Conservation (phyloP, 1,140 invertebrate species). For the Pissodes strobi region DNA sequence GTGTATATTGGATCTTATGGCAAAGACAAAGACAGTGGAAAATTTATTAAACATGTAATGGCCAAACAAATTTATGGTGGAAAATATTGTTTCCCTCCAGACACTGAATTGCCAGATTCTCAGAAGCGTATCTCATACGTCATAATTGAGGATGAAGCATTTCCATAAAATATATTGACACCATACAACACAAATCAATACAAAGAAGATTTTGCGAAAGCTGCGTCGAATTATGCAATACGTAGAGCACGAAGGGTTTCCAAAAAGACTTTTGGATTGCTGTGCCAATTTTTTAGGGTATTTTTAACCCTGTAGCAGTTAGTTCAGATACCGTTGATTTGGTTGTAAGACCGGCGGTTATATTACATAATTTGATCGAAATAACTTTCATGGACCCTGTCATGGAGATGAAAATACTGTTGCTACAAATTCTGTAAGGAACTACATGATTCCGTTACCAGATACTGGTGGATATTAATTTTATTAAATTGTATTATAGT, state of each 20-base stretch:
- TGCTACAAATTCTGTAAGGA: slow-evolving; percentile 6
- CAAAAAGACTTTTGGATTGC: not conserved
- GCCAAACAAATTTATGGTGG: not conserved
- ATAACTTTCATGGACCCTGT: not conserved
- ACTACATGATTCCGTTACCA: not conserved
- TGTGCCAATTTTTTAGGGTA: slow-evolving; percentile 1
- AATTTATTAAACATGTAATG: slow-evolving; percentile 48
- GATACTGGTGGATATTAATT: not conserved
- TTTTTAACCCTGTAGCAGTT: not conserved
- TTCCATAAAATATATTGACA: not conserved
- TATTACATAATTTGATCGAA: slow-evolving; percentile 10
- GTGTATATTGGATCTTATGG: slow-evolving; percentile 57
- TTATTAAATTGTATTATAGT: too few species aligned
- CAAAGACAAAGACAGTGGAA: slow-evolving; percentile 46
- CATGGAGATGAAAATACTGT: slow-evolving; percentile 8
- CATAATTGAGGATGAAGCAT: not conserved
- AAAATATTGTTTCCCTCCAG: not conserved
- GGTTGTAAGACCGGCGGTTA: not conserved
- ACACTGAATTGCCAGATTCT: not conserved
- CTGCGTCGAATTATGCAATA: not conserved
- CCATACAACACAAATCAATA: slow-evolving; percentile 3
- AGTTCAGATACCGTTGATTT: not conserved
- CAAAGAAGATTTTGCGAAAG: slow-evolving; percentile 8
- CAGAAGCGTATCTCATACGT: not conserved
- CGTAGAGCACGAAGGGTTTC: slow-evolving; percentile 2